Evolutionary conservation across 2,797 vertebrate genomes (phyloP), one percentile per base, ranked within the genome.

Genomic region (Petrocephalus sullivani): DNA sequence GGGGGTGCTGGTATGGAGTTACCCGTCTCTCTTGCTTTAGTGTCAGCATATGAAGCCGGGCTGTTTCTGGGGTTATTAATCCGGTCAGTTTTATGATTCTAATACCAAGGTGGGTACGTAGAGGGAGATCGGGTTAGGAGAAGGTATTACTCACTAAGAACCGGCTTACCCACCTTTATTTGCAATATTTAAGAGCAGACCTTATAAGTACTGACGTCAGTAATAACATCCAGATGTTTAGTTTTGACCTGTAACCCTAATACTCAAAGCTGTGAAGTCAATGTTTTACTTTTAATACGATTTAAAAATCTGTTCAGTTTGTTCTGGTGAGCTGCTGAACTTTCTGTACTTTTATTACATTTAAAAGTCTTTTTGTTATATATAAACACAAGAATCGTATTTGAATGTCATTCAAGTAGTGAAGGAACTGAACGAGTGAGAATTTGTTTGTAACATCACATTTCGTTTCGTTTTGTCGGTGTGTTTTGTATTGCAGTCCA

Each of bases 231-330:
- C 67, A 75, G 60, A 64, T 84, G 87, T 84, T 88, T 58, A 58
- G 54, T 54, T 89, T 83, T 54, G 51, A 89, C 86, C 78, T 87
- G 33, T 89, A 89, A 87, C 14, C 58, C 49, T 89, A 87, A 87
- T 89, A 84, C 61, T 54, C 87, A 92, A 95, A 94, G 92, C 94
- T 95, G 95, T 95, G 95, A 95, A 94, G 91, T 54, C 67, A 89
- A 93, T 89, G 89, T 92, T 88, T 88, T 89, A 81, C 49, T 82
- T 92, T 88, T 89, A 85, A 81, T 78, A 88, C 41, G 41, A 1
- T 84, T 84, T 84, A 53, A 84, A 78, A 53, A 54, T 54, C 49
- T 89, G 56, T 87, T 71, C 85, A 33, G 64, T 86, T 60, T 87
- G 49, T 86, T 88, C 88, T 49, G 33, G 82, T 49, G 54, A 86